phyloP scores from a whole-genome alignment of 2,888 invertebrate genomes.

The Drosophila mulleri region DNA sequence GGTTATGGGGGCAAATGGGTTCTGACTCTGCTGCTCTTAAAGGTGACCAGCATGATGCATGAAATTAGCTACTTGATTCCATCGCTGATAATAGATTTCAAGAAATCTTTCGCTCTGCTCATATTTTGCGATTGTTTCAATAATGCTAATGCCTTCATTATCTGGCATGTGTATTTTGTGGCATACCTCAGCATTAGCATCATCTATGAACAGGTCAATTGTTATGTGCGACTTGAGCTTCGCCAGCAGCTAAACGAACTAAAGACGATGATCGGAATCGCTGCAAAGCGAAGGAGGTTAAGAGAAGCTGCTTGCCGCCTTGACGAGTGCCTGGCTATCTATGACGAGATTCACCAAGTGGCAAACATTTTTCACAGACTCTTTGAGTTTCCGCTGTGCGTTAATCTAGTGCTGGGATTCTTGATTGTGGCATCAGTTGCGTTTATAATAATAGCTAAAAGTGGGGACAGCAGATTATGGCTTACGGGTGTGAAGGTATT shows the following conservation, averaged over 20 bases:
- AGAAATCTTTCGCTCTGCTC: fast-evolving
- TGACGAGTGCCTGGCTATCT: constrained; percentile 59
- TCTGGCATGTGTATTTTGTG: constrained; percentile 54
- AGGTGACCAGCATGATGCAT: constrained; percentile 34
- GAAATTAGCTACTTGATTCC: constrained; percentile 27
- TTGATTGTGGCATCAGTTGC: constrained; percentile 27
- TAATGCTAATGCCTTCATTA: constrained; percentile 32
- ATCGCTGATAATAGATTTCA: not conserved
- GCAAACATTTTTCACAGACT: constrained; percentile 48
- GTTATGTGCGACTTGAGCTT: constrained; percentile 49
- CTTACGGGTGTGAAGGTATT: constrained; percentile 24
- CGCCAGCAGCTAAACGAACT: constrained; percentile 37
- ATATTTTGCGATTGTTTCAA: constrained; percentile 12
- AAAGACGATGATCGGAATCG: constrained; percentile 5
- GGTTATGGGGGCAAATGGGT: constrained; percentile 50
- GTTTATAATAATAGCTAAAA: constrained; percentile 13
- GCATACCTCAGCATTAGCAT: constrained; percentile 58
- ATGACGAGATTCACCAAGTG: constrained; percentile 54
- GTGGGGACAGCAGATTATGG: constrained; percentile 1
- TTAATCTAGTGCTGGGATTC: constrained; percentile 37
- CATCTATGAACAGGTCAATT: constrained; percentile 56
- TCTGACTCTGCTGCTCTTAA: constrained; percentile 45
- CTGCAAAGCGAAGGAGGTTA: constrained; percentile 7
- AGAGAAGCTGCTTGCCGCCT: constrained; percentile 31
- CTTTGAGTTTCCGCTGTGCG: constrained; percentile 50